Percentiles rank a stretch among this genome's conserved stretches.
Conservation (phyloP, 2,113 vertebrate genomes). For the Rhombomys opimus region DNA sequence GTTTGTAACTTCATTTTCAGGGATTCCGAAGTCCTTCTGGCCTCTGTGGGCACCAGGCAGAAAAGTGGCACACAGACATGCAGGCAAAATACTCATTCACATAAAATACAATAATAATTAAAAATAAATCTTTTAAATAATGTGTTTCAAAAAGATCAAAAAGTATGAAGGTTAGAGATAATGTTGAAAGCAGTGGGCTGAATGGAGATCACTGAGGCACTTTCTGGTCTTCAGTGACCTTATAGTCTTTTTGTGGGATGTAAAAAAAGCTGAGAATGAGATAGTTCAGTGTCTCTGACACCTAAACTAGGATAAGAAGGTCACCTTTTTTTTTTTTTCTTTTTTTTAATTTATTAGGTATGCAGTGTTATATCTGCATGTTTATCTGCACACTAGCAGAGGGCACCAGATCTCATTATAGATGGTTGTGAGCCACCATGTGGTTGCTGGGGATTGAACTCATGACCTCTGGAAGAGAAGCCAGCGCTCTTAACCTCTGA, state of each 20-base stretch:
- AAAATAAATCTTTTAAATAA: not conserved
- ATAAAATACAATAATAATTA: not conserved
- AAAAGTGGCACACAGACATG: not conserved
- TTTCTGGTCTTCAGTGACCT: not conserved
- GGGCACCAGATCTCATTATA: too few relatives aligned
- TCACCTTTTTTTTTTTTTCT: not conserved
- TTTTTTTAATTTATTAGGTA: too few relatives aligned
- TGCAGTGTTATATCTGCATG: too few relatives aligned
- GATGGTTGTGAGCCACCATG: too few relatives aligned
- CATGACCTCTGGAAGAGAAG: too few relatives aligned
- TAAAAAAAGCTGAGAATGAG: conserved; percentile 4
- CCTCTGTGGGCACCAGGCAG: not conserved
- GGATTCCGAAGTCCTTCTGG: not conserved
- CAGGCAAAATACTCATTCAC: not conserved
- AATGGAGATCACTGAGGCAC: not conserved
- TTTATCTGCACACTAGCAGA: too few relatives aligned
- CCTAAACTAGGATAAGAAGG: not conserved
- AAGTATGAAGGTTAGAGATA: not conserved
- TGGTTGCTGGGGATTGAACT: too few relatives aligned
- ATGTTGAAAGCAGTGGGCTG: not conserved
- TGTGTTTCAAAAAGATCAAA: not conserved
- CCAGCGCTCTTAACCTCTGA: too few relatives aligned
- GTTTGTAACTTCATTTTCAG: not conserved
- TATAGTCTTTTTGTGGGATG: conserved; percentile 9
- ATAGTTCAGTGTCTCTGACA: conserved; percentile 5